A percentile compares a stretch with the other conserved stretches of the same genome.
Conservation (phyloP, 1,140 invertebrate species). For the Drosophila kepulauana region DNA sequence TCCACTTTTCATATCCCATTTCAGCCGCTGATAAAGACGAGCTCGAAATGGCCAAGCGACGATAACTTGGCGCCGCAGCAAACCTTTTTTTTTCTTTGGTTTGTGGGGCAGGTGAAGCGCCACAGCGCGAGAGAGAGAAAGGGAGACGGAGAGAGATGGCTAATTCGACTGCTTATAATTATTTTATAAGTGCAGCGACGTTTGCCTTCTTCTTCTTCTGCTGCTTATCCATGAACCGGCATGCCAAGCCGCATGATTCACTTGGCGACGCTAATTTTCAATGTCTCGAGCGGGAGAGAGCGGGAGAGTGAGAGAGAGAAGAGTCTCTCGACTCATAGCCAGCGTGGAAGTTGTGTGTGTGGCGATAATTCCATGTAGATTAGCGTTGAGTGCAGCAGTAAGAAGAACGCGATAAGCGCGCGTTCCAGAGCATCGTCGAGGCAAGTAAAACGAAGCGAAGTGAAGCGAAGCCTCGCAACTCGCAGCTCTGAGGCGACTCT, state of each 20-base stretch:
- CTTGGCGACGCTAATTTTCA: conserved; percentile 73
- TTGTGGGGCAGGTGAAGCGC: conserved; percentile 29
- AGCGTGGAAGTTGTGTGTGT: conserved; percentile 39
- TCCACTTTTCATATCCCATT: conserved; percentile 46
- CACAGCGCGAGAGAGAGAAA: conserved; percentile 6
- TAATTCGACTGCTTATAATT: conserved; percentile 69
- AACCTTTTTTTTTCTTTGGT: background rate
- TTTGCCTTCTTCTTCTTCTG: conserved; percentile 18
- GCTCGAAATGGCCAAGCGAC: conserved; percentile 40
- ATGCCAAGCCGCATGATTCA: conserved; percentile 72
- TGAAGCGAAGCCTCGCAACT: too few relatives aligned
- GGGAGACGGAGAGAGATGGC: conserved; percentile 2
- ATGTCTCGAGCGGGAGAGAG: conserved; percentile 40
- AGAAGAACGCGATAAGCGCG: conserved; percentile 58
- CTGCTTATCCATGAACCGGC: conserved; percentile 60
- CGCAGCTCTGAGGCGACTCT: conserved; percentile 6
- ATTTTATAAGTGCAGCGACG: conserved; percentile 82
- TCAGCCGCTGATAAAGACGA: conserved; percentile 40
- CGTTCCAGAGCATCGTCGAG: conserved; percentile 47
- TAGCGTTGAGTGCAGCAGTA: conserved; percentile 78
- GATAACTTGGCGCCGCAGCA: conserved; percentile 50
- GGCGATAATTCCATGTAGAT: conserved; percentile 77
- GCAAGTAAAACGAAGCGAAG: background rate
- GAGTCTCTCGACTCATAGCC: background rate
- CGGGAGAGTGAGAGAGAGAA: conserved; percentile 1